Conservation (phyloP, 1,140 invertebrate genomes). For the Drosophila neocordata region DNA sequence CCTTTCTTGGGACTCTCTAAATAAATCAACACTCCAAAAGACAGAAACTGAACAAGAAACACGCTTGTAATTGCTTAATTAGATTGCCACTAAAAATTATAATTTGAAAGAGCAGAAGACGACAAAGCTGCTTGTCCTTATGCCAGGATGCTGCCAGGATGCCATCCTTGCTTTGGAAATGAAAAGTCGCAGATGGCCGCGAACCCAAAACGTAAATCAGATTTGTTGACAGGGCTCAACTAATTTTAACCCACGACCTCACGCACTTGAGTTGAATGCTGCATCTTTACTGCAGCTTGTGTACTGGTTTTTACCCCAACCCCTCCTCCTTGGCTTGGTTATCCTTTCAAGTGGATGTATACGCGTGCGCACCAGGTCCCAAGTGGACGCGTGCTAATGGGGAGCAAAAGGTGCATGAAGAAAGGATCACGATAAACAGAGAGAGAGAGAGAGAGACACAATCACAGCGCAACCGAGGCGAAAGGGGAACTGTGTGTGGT, state of each 20-base stretch:
- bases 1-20: not conserved
- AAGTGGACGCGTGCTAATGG: conserved; percentile 77
- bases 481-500: conserved; percentile 33
- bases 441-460: conserved; percentile 31
- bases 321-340: not conserved
- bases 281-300: conserved; percentile 33
- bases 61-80: conserved; percentile 80
- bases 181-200: conserved; percentile 44
- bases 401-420: conserved; percentile 70
- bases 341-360: conserved; percentile 62
- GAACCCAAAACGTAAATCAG: conserved; percentile 67
- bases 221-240: conserved; percentile 78
- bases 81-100: conserved; percentile 77
- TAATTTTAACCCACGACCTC: conserved; percentile 73
- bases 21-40: conserved; percentile 62
- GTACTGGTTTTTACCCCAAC: not conserved
- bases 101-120: conserved; percentile 57
- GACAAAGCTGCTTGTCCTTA: conserved; percentile 1
- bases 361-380: conserved; percentile 57
- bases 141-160: conserved; percentile 9
- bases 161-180: conserved; percentile 5
- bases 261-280: conserved; percentile 49
- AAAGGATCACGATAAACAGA: conserved; percentile 48
- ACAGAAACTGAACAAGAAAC: conserved; percentile 16
- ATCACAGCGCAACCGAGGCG: conserved; percentile 46